Base-by-base conservation (phyloP, 2,888 invertebrate species). In the Diarsia brunnea region DNA sequence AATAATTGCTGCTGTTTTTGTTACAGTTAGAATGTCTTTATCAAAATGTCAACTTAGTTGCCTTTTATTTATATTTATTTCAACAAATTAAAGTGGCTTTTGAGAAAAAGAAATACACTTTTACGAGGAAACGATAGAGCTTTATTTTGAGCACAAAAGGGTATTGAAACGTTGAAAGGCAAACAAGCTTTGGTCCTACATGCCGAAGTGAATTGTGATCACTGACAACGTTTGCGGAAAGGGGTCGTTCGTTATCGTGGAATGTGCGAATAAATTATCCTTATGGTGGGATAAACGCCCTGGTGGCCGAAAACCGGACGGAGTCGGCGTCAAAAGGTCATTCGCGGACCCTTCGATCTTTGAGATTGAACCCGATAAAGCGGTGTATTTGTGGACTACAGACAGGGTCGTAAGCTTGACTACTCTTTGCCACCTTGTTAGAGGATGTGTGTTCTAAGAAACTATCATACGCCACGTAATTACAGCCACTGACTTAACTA, bases 201-300 rank as follows among this genome's bases (percentile, higher is more conserved):
- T 64, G 55, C 49, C 63, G 55, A 55, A 75, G 72, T 86, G 81
- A 84, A 86, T 81, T 74, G 82, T 78, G 79, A 74, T 75, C 78
- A 75, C 74, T 65, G 75, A 77, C 70, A 80, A 60, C 63, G 60
- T 76, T 86, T 78, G 68, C 73, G 78, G 80, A 83, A 84, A 75
- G 75, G 65, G 75, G 66, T 70, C 78, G 69, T 84, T 76, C 79
- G 79, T 85, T 82, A 80, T 82, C 84, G 82, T 66, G 75, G 82
- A 88, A 89, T 86, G 88, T 80, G 84, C 69, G 75, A 86, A 89
- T 92, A 91, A 90, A 91, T 91, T 90, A 89, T 89, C 83, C 88
- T 88, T 89, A 90, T 82, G 87, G 85, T 84, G 84, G 75, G 75
- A 78, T 82, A 81, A 86, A 84, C 75, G 81, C 72, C 72, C 70